Conservation (phyloP, 35 echinoderm and acorn worm genomes). For the Ophioderma brevispina region DNA sequence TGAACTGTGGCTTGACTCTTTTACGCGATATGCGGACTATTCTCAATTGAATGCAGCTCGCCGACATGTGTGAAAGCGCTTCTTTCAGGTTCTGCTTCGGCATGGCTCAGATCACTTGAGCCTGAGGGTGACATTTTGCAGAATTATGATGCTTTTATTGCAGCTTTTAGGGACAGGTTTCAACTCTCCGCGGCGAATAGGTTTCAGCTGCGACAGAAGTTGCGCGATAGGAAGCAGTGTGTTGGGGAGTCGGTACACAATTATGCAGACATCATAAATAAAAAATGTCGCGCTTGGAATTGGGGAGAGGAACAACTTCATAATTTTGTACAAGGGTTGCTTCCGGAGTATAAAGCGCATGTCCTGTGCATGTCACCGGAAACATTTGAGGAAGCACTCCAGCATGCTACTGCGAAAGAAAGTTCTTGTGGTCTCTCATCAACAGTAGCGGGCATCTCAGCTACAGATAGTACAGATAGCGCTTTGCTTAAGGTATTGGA, state of each 20-base stretch:
- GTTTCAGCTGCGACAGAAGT: not conserved
- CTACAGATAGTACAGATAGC: not conserved
- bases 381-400: not conserved
- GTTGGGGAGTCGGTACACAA: not conserved
- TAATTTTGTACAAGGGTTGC: not conserved
- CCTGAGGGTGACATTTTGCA: not conserved
- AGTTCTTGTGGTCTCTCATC: not conserved
- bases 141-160: not conserved
- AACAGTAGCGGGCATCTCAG: not conserved
- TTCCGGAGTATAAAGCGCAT: not conserved
- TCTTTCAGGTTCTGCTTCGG: not conserved
- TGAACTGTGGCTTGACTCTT: not conserved
- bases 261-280: not conserved
- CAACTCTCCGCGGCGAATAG: no score
- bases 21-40: not conserved
- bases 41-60: not conserved
- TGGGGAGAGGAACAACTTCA: not conserved
- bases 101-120: not conserved
- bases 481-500: not conserved
- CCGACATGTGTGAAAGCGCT: not conserved
- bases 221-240: not conserved
- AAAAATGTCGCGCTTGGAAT: not conserved
- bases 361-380: not conserved
- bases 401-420: not conserved
- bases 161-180: not conserved